Conservation (phyloP, 2,113 vertebrate genomes). For the Oncorhynchus kisutch region DNA sequence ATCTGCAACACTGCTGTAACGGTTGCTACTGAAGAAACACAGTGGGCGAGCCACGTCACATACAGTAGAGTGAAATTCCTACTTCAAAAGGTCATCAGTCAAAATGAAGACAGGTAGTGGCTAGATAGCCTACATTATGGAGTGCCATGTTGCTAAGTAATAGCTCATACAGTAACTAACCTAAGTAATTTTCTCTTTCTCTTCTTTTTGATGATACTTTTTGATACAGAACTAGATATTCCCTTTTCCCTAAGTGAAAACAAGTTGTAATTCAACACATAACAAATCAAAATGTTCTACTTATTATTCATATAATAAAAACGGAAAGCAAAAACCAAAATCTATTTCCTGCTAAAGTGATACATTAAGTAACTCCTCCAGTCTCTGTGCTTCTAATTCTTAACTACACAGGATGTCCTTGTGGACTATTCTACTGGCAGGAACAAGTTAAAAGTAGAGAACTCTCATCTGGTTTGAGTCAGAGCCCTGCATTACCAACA, state of each 20-base stretch:
- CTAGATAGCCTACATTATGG: neutral
- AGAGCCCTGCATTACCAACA: slow-evolving; percentile 76
- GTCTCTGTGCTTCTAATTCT: slow-evolving; percentile 43
- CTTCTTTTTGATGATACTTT: too few relatives aligned
- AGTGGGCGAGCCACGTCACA: neutral
- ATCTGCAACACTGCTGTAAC: neutral
- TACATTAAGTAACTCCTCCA: slow-evolving; percentile 10
- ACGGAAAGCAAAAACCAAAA: too few relatives aligned
- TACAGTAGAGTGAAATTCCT: slow-evolving; percentile 4
- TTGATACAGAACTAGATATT: too few relatives aligned
- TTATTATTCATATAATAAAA: too few relatives aligned
- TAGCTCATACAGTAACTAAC: neutral
- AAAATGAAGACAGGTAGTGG: neutral
- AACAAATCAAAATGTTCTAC: too few relatives aligned
- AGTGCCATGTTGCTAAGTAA: neutral
- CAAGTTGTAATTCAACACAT: too few relatives aligned
- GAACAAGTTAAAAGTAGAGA: slow-evolving; percentile 56
- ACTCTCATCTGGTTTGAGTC: slow-evolving; percentile 83
- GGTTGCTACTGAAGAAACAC: neutral
- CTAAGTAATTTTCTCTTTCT: too few relatives aligned
- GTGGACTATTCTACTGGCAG: slow-evolving; percentile 68
- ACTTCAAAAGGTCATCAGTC: slow-evolving; percentile 15
- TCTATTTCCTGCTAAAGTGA: neutral
- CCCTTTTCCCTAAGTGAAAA: too few relatives aligned
- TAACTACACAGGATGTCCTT: slow-evolving; percentile 77